These are phyloP conservation scores for Drosophila tani DNA, from an alignment of 1,140 invertebrate genomes.

Conservation along the genomic window DNA sequence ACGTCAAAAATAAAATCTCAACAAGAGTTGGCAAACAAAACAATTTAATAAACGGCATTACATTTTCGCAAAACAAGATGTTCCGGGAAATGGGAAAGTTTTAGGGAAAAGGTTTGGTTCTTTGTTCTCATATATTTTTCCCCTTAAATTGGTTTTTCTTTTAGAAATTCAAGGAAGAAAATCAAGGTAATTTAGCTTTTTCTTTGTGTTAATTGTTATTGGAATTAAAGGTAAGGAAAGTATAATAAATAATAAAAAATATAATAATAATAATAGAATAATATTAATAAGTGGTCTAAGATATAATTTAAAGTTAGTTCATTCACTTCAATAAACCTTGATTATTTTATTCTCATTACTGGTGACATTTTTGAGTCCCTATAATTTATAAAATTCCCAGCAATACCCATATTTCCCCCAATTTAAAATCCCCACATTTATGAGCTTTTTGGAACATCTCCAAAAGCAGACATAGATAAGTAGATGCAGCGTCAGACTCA, in stretches of 20 bases:
- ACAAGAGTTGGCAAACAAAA: constrained; percentile 67
- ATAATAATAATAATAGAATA: no score
- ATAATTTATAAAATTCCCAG: neutral
- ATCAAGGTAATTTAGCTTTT: neutral
- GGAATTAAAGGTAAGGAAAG: no score
- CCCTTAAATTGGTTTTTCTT: neutral
- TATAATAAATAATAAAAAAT: no score
- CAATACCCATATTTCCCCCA: neutral
- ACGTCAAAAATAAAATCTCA: constrained; percentile 48
- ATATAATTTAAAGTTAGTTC: neutral
- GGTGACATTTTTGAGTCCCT: neutral
- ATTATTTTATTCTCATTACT: neutral
- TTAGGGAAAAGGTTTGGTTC: constrained; percentile 9
- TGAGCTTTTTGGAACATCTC: constrained; percentile 24
- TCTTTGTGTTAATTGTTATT: neutral
- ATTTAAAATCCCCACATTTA: constrained; percentile 1
- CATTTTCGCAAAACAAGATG: constrained; percentile 16
- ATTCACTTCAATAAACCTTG: fast-evolving
- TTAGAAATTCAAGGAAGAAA: constrained; percentile 8
- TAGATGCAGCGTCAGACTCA: constrained; percentile 14
- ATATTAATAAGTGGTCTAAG: neutral
- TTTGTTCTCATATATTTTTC: neutral
- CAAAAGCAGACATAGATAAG: constrained; percentile 18
- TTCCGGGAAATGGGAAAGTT: constrained; percentile 6
- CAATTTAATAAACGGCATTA: constrained; percentile 68